These are phyloP conservation scores for Naja naja DNA, from an alignment of 2,113 vertebrate genomes.

Conservation along the genomic window DNA sequence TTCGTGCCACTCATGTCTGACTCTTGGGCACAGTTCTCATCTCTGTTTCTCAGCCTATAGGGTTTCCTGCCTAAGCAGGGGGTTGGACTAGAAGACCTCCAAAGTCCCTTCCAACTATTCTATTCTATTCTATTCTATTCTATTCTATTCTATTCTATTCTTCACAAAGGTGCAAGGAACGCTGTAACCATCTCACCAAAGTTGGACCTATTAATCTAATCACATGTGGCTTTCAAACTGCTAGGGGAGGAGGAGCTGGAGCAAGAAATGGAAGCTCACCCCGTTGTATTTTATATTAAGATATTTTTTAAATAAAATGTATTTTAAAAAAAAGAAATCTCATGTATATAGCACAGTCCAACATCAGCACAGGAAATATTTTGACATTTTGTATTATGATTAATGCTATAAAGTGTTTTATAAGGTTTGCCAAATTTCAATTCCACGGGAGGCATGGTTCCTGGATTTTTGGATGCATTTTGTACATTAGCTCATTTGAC, in stretches of 20 bases:
- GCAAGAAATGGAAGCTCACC: not conserved
- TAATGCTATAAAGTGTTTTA: not conserved
- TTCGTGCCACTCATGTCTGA: not conserved
- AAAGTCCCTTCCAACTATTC: too few relatives aligned
- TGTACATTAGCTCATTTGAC: not conserved
- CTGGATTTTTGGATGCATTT: not conserved
- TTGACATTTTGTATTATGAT: not conserved
- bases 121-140: too few relatives aligned
- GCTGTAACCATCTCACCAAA: not conserved
- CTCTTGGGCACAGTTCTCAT: not conserved
- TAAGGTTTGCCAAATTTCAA: not conserved
- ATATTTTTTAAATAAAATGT: not conserved
- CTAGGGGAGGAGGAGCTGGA: not conserved
- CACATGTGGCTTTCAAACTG: not conserved
- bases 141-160: too few relatives aligned
- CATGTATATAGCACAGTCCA: not conserved
- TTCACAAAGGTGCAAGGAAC: not conserved
- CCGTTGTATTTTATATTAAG: not conserved
- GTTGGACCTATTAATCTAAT: not conserved
- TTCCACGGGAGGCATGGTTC: not conserved
- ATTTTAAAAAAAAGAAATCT: not conserved
- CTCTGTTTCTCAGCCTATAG: not conserved
- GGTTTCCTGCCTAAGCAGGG: too few relatives aligned
- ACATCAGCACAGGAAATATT: not conserved
- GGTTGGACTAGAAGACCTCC: too few relatives aligned